Conservation (phyloP, 1,140 invertebrate genomes). For the Heliconius melpomene region DNA sequence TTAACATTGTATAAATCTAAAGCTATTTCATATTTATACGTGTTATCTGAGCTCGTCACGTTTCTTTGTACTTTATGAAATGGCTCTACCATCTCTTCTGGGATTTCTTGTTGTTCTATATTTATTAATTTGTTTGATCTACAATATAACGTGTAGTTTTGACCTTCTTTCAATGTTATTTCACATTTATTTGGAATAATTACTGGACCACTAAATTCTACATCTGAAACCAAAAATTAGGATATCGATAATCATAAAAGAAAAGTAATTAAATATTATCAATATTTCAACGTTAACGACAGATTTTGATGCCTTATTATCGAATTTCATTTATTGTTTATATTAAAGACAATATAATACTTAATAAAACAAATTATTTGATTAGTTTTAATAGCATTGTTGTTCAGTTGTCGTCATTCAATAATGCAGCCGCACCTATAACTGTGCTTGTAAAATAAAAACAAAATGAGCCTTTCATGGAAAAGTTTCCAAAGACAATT, state of each 20-base stretch:
- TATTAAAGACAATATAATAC: neutral
- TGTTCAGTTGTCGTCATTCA: slow-evolving; percentile 18
- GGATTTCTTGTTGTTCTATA: slow-evolving; percentile 73
- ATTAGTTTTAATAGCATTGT: neutral
- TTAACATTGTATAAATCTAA: slow-evolving; percentile 73
- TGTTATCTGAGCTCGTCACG: slow-evolving; percentile 50
- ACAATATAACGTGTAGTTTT: slow-evolving; percentile 80
- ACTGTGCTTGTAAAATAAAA: slow-evolving; percentile 38
- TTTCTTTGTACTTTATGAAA: slow-evolving; percentile 55
- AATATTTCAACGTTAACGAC: neutral
- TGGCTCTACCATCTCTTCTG: slow-evolving; percentile 52
- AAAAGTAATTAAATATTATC: neutral
- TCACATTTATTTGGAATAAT: slow-evolving; percentile 75
- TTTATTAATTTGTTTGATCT: slow-evolving; percentile 73
- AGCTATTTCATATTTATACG: slow-evolving; percentile 64
- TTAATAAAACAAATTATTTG: neutral
- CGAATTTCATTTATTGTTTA: neutral
- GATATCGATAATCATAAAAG: neutral
- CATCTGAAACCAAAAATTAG: slow-evolving; percentile 61
- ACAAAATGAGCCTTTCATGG: slow-evolving; percentile 45
- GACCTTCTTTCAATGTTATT: slow-evolving; percentile 70
- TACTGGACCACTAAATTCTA: slow-evolving; percentile 61
- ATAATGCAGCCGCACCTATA: slow-evolving; percentile 42
- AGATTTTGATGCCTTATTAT: neutral
- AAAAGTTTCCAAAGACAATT: slow-evolving; percentile 46